Percentiles rank a stretch among this genome's conserved stretches.
These are phyloP conservation scores for Muntiacus reevesi DNA, from an alignment of 2,113 vertebrate species.

Conservation along the genomic window DNA sequence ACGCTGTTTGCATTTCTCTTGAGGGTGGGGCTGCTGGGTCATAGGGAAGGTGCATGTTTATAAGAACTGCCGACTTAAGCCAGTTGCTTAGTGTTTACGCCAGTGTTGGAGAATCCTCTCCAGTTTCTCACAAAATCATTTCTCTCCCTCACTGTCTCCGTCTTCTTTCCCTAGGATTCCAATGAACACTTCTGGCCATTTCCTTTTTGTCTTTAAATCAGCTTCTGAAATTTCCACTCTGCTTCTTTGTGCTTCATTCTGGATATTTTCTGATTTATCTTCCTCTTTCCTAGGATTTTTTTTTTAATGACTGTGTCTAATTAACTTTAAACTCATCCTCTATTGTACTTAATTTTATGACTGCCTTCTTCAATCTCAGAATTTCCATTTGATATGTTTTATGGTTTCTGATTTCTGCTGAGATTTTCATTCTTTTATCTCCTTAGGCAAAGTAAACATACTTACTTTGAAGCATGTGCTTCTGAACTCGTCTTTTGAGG, in stretches of 20 bases:
- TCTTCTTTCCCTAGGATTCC: too few species aligned
- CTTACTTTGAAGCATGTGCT: background rate
- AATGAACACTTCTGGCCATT: background rate
- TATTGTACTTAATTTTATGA: background rate
- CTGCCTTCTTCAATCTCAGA: background rate
- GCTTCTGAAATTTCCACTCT: background rate
- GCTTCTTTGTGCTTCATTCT: background rate
- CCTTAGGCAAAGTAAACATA: background rate
- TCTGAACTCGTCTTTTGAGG: background rate
- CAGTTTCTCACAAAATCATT: background rate
- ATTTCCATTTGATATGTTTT: background rate
- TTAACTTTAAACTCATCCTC: background rate
- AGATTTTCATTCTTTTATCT: background rate
- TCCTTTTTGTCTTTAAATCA: background rate
- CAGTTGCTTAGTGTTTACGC: too few species aligned
- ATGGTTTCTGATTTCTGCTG: background rate
- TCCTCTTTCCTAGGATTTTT: background rate
- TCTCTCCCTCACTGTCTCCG: accelerated
- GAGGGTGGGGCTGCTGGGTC: background rate
- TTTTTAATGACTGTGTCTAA: background rate
- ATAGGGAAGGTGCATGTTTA: background rate
- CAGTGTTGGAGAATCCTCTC: background rate
- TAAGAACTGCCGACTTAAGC: background rate
- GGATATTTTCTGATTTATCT: background rate
- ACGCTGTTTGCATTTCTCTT: background rate